Evolutionary conservation across 2,113 vertebrate genomes (phyloP).

Genomic region (Alectura lathami): DNA sequence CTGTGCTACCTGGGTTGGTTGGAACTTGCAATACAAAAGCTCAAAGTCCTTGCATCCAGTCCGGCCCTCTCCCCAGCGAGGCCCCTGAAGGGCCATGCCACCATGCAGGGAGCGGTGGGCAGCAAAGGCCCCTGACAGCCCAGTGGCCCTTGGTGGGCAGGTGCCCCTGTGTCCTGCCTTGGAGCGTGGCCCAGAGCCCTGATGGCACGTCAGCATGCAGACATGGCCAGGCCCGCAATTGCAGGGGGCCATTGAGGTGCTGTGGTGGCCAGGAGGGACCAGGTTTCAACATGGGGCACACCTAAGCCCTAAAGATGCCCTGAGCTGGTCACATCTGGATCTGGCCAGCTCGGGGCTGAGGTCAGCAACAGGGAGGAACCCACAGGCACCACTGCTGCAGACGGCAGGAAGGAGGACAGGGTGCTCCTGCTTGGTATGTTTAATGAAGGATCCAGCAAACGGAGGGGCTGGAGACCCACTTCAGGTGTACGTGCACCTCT

Average conservation of each 20-base stretch:
- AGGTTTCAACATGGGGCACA: background rate
- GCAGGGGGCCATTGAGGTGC: background rate
- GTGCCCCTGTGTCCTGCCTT: background rate
- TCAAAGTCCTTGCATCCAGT: accelerated
- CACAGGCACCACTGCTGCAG: accelerated
- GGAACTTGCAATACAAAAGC: background rate
- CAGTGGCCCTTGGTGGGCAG: background rate
- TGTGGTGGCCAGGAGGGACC: background rate
- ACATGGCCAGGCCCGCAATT: background rate
- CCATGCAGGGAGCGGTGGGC: background rate
- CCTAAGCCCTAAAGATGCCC: no score
- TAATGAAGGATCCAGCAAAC: background rate
- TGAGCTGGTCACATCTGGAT: background rate
- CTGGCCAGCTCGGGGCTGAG: background rate
- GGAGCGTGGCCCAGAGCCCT: background rate
- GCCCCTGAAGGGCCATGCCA: background rate
- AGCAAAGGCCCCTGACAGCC: background rate
- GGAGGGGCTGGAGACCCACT: background rate
- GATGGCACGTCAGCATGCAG: background rate
- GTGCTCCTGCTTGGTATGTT: background rate
- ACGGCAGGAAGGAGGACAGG: background rate
- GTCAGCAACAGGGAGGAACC: background rate
- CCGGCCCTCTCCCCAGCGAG: no score
- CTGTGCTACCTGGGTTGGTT: background rate
- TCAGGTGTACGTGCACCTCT: accelerated